Evolutionary conservation across 2,113 vertebrate genomes (phyloP).

Genomic region (Bubalus kerabau): DNA sequence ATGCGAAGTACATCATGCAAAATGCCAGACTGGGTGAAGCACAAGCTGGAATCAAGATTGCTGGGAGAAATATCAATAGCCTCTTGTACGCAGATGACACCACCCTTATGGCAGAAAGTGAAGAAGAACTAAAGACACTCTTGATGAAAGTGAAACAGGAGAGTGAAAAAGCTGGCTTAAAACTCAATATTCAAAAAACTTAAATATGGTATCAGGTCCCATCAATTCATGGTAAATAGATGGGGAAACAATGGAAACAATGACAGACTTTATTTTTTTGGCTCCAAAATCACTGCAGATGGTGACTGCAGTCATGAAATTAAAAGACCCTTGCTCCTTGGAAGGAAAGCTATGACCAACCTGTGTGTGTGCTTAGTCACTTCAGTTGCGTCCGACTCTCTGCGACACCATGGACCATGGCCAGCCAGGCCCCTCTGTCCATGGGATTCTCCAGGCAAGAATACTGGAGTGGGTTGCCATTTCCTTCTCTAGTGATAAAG

Average conservation of each 20-base stretch:
- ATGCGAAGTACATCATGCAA: background rate
- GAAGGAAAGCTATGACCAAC: background rate
- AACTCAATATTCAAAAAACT: background rate
- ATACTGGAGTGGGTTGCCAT: background rate
- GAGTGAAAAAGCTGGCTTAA: background rate
- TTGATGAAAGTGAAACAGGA: background rate
- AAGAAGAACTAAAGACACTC: background rate
- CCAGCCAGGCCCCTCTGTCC: background rate
- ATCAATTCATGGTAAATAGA: background rate
- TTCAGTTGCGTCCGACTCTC: background rate
- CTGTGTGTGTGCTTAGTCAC: background rate
- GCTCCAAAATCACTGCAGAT: background rate
- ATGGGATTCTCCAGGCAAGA: background rate
- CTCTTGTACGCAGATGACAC: background rate
- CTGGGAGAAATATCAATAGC: background rate
- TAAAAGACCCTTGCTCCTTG: background rate
- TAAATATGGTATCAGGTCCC: background rate
- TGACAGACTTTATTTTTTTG: background rate
- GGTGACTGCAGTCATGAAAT: background rate
- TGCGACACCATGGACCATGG: background rate
- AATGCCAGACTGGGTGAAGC: background rate
- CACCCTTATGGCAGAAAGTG: background rate
- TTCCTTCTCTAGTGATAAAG: background rate
- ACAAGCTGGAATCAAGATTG: background rate
- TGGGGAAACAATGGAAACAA: background rate